Conservation (phyloP, 2,797 vertebrate genomes). For the Centroberyx gerrardi region DNA sequence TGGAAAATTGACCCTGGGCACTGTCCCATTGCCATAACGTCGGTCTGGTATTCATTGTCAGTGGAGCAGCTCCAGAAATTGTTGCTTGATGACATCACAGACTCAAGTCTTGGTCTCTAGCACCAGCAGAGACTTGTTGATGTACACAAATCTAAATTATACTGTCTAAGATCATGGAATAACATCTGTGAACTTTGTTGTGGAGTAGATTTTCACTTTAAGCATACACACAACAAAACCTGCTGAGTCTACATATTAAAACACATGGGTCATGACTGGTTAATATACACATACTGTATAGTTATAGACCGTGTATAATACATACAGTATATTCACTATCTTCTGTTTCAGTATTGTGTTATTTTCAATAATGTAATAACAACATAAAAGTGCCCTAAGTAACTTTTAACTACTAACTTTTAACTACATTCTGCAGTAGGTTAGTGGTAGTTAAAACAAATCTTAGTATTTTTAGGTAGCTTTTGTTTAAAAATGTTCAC, state of each 20-base stretch:
- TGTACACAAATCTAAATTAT: background rate
- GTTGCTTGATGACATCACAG: slow-evolving; percentile 63
- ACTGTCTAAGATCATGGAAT: background rate
- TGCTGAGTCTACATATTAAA: background rate
- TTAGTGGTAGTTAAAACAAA: no score
- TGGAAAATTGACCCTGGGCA: slow-evolving; percentile 65
- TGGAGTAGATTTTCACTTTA: background rate
- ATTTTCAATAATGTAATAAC: no score
- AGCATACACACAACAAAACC: background rate
- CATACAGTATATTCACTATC: no score
- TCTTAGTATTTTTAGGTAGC: no score
- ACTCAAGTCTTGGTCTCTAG: slow-evolving; percentile 46
- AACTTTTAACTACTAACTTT: no score
- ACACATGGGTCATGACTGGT: no score
- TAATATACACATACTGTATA: no score
- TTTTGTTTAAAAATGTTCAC: no score
- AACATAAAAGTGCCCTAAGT: no score
- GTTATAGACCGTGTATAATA: no score
- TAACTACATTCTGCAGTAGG: no score
- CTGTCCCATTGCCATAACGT: slow-evolving; percentile 53
- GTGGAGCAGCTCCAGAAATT: slow-evolving; percentile 63
- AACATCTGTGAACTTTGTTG: slow-evolving; percentile 2
- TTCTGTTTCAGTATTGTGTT: no score
- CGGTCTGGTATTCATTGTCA: slow-evolving; percentile 65
- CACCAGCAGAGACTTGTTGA: slow-evolving; percentile 20